Base-by-base conservation (phyloP, 1,140 invertebrate species). In the Drosophila lacertosa region DNA sequence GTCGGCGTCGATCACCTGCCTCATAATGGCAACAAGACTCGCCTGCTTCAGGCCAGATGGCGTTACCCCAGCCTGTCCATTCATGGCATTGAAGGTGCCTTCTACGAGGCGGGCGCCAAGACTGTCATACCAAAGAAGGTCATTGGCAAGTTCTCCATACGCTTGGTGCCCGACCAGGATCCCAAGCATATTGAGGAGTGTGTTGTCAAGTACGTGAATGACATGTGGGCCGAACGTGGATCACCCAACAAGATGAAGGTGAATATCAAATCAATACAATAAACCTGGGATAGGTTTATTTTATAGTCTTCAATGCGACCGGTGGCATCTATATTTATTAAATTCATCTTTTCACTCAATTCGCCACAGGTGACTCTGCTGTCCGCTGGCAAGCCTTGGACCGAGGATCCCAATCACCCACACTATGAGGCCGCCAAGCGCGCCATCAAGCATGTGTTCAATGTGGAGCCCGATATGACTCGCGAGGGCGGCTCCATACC, bases 401-500 rank as follows among this genome's bases (percentile, higher is more conserved):
- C 97, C 47, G 96, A 97, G 89, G 96, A 99, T 92, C 96, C 97
- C 16, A 94, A 96, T 88, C 96, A 99, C 92, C 95, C 96, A 0
- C 96, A 99, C 92, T 99, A 98, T 92, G 91, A 95, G 57, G 98
- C 98, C 45, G 98, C 96, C 1, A 94, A 94, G 37, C 94, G 93
- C 51, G 98, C 98, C 11, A 97, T 97, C 0, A 95, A 97, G 90
- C 94, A 94, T 92, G 98, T 99, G 10, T 99, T 97, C 91, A 95
- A 96, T 54, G 95, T 97, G 0, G 96, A 98, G 32, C 98, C 98
- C 7, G 98, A 99, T 92, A 93, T 98, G 90, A 99, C 97, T 0
- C 94, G 98, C 13, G 98, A 99, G 92, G 98, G 98, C 39, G 98
- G 98, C 4, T 98, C 97, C 9, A 99, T 99, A 91, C 98, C 98